Base-by-base conservation (phyloP, 2,113 vertebrate genomes). In the Steatornis caripensis region DNA sequence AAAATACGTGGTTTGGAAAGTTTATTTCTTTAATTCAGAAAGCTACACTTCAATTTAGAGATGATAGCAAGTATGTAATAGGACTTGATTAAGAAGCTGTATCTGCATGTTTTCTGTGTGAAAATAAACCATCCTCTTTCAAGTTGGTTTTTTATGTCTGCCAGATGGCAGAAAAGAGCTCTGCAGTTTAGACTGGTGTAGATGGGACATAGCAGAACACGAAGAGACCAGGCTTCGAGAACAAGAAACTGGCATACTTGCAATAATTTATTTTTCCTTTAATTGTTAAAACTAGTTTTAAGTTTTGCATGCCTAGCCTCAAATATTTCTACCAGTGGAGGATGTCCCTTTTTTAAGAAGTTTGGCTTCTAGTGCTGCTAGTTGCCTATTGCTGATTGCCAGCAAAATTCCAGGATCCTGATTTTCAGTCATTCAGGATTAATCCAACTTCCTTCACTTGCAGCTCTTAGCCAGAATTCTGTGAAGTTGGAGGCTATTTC, bases 131-230 rank as follows among this genome's bases (percentile, higher is more conserved):
- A 22, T 95, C 62, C 89, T 96, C 49, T 70, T 96, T 91, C 62
- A 83, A 93, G 72, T 61, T 75, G 65, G 75, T 68, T 55, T 90
- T 65, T 95, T 84, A 72, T 95, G 51, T 97, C 62, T 97, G 91
- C 84, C 94, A 93, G 88, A 96, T 98, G 97, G 97, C 96, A 97
- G 92, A 94, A 93, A 81, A 96, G 96, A 94, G 88, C 94, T 96
- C 85, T 96, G 79, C 55, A 66, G 82, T 92, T 88, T 96, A 97
- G 93, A 91, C 57, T 97, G 97, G 97, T 97, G 81, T 97, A 96
- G 91, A 95, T 89, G 93, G 81, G 87, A 97, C 93, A 70, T 89
- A 97, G 96, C 97, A 97, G 97, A 97, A 96, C 89, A 89, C 87
- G 72, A 97, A 94, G 95, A 97, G 83, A 96, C 84, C 69, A 94